Percentiles rank a stretch among this genome's conserved stretches.
Evolutionary conservation across 1,140 invertebrate genomes (phyloP).

Genomic region (Mesaphorura yosii): DNA sequence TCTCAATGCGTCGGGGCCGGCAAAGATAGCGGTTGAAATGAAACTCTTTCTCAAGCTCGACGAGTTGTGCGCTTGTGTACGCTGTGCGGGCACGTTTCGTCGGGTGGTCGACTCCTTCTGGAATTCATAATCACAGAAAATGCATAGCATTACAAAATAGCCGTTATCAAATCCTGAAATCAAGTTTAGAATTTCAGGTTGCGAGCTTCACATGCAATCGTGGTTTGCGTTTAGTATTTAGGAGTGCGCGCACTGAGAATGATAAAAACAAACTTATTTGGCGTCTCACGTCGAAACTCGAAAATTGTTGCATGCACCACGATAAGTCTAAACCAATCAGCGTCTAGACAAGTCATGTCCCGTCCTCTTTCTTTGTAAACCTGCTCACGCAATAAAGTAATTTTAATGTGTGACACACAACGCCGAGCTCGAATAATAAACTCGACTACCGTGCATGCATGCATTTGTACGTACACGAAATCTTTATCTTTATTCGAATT

Average conservation of each 20-base stretch:
- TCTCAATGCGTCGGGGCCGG: slow-evolving; percentile 61
- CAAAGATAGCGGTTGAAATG: slow-evolving; percentile 64
- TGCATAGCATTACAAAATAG: not conserved
- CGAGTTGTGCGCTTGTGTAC: slow-evolving; percentile 65
- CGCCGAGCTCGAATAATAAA: not conserved
- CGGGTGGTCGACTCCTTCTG: slow-evolving; percentile 31
- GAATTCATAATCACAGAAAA: slow-evolving; percentile 8
- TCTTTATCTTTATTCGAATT: too few species aligned
- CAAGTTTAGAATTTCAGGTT: not conserved
- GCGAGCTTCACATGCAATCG: not conserved
- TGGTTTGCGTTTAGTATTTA: not conserved
- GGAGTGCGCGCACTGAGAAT: not conserved
- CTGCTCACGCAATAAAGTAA: not conserved
- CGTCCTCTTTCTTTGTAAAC: slow-evolving; percentile 7
- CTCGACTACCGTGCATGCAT: not conserved
- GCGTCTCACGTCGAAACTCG: too few species aligned
- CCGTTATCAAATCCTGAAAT: not conserved
- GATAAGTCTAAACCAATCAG: not conserved
- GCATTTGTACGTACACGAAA: not conserved
- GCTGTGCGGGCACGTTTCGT: slow-evolving; percentile 55
- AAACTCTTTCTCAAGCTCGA: slow-evolving; percentile 71
- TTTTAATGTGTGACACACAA: not conserved
- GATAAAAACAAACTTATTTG: too few species aligned
- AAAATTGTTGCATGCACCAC: not conserved
- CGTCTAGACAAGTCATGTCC: not conserved